phyloP scores from a whole-genome alignment of 1,140 invertebrate species.

The Zeugodacus cucurbitae region DNA sequence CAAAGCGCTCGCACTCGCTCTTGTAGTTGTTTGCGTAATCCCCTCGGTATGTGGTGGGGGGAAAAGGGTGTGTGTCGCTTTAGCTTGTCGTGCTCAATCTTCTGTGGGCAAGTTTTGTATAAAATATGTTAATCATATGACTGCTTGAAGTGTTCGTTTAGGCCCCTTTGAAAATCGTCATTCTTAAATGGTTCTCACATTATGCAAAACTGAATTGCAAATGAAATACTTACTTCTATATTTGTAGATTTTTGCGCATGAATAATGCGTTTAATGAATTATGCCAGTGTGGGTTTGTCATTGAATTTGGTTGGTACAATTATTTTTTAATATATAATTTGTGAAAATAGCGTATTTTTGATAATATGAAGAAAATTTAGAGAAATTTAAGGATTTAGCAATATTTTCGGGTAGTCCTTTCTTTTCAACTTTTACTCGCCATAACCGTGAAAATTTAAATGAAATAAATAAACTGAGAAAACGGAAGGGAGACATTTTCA shows the following conservation, averaged over 20 bases:
- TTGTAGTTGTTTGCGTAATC: not conserved
- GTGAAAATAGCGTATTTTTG: not conserved
- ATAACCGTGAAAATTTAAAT: no score
- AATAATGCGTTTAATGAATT: slow-evolving; percentile 3
- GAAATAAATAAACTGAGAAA: no score
- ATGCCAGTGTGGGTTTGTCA: not conserved
- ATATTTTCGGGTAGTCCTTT: no score
- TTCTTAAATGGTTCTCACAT: slow-evolving; percentile 17
- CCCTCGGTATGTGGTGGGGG: not conserved
- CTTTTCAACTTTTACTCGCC: no score
- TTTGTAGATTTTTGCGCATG: not conserved
- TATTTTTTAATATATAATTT: not conserved
- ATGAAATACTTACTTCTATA: not conserved
- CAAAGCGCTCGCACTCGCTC: not conserved
- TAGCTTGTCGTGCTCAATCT: not conserved
- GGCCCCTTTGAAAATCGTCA: not conserved
- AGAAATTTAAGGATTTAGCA: no score
- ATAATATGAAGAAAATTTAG: not conserved
- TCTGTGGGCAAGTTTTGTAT: not conserved
- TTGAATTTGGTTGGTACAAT: not conserved
- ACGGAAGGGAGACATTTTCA: no score
- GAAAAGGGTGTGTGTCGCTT: not conserved
- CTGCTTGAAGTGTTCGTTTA: not conserved
- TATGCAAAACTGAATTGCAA: slow-evolving; percentile 24
- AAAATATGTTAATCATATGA: slow-evolving; percentile 25